Evolutionary conservation across 2,113 vertebrate genomes (phyloP), one percentile per base, ranked within the genome.

Genomic region (Colius striatus): DNA sequence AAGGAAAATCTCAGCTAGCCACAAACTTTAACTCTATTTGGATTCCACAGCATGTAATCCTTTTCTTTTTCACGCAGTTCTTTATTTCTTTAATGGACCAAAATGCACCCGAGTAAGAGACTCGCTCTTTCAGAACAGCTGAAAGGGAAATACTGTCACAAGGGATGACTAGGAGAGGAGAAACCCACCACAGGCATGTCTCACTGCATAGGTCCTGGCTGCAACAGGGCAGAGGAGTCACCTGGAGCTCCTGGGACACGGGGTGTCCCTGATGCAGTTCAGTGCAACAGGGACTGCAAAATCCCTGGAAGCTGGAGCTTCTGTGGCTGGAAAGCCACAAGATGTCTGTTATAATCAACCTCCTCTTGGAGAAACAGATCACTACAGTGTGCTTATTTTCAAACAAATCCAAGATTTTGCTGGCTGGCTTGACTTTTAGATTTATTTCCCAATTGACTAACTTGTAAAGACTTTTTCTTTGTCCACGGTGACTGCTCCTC

Each of bases 201-300:
- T 10, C 3, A 1, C 9, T 41, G 4, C 16, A 16, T 10, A 2
- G 61, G 29, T 48, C 16, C 20, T 3, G 1, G 41, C n/a, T 32
- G 54, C 43, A 12, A 10, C 9, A 25, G 10, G 27, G 10, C 16
- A 7, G 43, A 45, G 67, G 25, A 16, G 36, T 55, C 12, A 29
- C 18, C 27, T 1, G 1, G 23, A 13, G 41, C 65, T 55, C 1
- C 0, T 2, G 1, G 71, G 27, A 16, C 1, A 0, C 0, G 8
- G 19, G 76, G 61, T 41, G 38, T 41, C 12, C 38, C 18, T 9
- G 38, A 13, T 19, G 6, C 1, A 3, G 70, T 6, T 45, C 61
- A 13, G 77, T 11, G 19, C 78, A 13, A 23, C 1, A 0, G 41
- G 78, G 45, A 26, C 9, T 20, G 32, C 41, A 9, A 45, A 38